Evolutionary conservation across 2,113 vertebrate genomes (phyloP).

Genomic region (Pluvianellus socialis): DNA sequence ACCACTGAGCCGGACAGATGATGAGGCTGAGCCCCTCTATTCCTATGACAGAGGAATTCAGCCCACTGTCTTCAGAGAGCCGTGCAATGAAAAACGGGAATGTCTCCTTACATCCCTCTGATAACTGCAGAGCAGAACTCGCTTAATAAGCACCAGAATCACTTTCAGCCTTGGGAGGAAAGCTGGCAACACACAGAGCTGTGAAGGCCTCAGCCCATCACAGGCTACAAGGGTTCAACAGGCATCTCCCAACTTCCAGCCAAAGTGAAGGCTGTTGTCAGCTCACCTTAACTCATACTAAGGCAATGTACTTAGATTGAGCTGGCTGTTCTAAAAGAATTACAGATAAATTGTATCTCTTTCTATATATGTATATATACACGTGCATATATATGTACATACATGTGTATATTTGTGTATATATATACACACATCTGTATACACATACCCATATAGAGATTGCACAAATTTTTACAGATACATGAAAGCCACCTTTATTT

Average conservation of each 20-base stretch:
- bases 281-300: not conserved
- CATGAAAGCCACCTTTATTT: not conserved
- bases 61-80: not conserved
- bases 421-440: too few relatives aligned
- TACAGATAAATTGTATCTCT: not conserved
- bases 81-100: not conserved
- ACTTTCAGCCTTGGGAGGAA: not conserved
- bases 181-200: not conserved
- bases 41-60: not conserved
- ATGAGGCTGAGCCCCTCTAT: not conserved
- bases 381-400: too few relatives aligned
- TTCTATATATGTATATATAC: not conserved
- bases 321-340: not conserved
- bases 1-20: not conserved
- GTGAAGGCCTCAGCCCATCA: accelerated
- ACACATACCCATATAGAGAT: not conserved
- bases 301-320: not conserved
- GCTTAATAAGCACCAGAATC: not conserved
- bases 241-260: not conserved
- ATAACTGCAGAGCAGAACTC: not conserved
- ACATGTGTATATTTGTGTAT: too few relatives aligned
- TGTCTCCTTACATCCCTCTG: not conserved
- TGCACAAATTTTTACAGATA: not conserved
- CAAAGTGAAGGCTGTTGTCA: accelerated
- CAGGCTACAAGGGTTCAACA: not conserved